phyloP scores from a whole-genome alignment of 64 coral and sea anemone species.

The Stichodactyla mertensii region DNA sequence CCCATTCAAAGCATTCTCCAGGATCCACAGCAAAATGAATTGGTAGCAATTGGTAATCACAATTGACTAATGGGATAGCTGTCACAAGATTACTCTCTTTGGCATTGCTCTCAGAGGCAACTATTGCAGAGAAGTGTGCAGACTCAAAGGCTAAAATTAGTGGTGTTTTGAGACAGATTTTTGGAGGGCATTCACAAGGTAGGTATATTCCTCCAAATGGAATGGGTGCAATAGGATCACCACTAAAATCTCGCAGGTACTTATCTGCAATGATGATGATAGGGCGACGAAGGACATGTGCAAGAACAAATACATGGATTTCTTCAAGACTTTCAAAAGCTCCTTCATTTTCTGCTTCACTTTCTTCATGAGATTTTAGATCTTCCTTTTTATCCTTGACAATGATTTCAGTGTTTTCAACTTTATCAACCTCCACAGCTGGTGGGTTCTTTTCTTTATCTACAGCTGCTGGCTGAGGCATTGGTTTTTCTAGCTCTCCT shows the following conservation, averaged over 20 bases:
- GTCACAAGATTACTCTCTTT: conserved; percentile 25
- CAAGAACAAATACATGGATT: conserved; percentile 94
- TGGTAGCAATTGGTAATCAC: conserved; percentile 62
- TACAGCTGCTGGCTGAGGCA: not conserved
- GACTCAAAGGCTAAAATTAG: conserved; percentile 82
- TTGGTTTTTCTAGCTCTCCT: not conserved
- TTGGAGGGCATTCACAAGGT: conserved; percentile 72
- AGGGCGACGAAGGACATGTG: conserved; percentile 86
- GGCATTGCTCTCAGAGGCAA: conserved; percentile 54
- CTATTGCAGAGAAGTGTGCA: conserved; percentile 86
- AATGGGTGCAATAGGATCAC: conserved; percentile 87
- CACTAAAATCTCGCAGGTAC: conserved; percentile 79
- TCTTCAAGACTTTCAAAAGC: conserved; percentile 97
- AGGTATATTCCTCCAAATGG: conserved; percentile 97
- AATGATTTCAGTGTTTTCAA: not conserved
- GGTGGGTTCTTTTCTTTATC: not conserved
- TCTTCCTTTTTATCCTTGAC: conserved; percentile 9
- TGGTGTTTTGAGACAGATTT: conserved; percentile 58
- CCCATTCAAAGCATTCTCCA: conserved; percentile 67
- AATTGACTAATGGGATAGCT: conserved; percentile 74
- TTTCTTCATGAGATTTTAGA: not conserved
- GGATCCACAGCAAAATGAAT: conserved; percentile 76
- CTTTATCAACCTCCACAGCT: not conserved
- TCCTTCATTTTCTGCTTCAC: conserved; percentile 34
- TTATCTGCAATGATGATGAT: conserved; percentile 86